phyloP scores from a whole-genome alignment of 2,113 vertebrate genomes.

The Telmatochromis sp. region DNA sequence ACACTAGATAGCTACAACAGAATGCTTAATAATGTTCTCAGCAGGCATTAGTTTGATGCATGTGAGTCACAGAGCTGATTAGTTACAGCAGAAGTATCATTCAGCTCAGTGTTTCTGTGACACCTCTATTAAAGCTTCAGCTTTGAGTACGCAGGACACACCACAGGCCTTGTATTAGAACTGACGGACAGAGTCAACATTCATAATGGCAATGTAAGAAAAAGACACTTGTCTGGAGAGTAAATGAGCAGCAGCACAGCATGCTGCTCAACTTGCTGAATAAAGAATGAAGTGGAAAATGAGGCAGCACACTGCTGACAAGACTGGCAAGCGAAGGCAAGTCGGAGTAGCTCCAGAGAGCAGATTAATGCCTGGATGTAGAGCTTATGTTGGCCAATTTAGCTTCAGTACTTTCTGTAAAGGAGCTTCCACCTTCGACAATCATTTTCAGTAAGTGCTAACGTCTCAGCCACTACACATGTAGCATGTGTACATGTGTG shows the following conservation, averaged over 20 bases:
- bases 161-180: neutral
- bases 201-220: neutral
- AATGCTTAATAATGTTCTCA: conserved; percentile 17
- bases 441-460: neutral
- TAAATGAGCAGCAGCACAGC: neutral
- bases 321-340: neutral
- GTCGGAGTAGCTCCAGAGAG: neutral
- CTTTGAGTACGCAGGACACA: neutral
- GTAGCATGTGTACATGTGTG: neutral
- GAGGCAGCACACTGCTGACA: neutral
- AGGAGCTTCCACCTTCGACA: neutral
- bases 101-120: conserved; percentile 6
- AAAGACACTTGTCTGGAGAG: neutral
- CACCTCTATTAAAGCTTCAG: neutral
- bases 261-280: neutral
- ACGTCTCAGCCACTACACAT: neutral
- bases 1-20: neutral
- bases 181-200: neutral
- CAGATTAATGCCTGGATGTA: neutral
- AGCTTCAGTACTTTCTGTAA: neutral
- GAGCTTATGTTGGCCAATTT: neutral
- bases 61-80: conserved; percentile 7
- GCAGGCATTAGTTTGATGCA: conserved; percentile 19
- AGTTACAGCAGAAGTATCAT: conserved; percentile 9
- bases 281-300: neutral